Base-by-base conservation (phyloP, 2,888 invertebrate genomes). In the Dicranocentrus wangi region DNA sequence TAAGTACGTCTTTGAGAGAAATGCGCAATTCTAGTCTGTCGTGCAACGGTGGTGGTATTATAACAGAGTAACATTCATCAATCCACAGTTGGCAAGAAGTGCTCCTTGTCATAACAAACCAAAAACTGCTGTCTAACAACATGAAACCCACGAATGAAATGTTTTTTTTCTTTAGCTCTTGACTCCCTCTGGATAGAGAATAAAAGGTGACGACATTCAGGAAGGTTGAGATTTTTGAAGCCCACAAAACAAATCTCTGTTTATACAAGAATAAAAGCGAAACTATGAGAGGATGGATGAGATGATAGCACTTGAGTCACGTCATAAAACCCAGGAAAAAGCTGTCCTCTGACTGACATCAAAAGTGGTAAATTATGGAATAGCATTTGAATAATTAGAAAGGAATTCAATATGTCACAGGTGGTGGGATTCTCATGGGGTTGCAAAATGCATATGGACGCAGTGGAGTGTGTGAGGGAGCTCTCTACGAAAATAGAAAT, bases 331-430 rank as follows among this genome's bases (percentile, higher is more conserved):
- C 51, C 19, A 51, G 17, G 32, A n/a, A 19, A 51, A 51, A 51
- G 51, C 51, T 51, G 51, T 51, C 51, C 19, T 51, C 51, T 25
- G 25, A 58, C 51, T 51, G 51, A 17, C 51, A 8, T 51, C 51
- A 58, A 58, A 58, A 27, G 19, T 58, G 58, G 23, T 58, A 58
- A 58, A 58, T 85, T 84, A 80, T 84, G 83, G 84, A 82, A 83
- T 85, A 82, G 65, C 69, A 82, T 83, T 85, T 85, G 79, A 83
- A 83, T 83, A 82, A 82, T 85, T 84, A 79, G 73, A 78, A 69
- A 70, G 76, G 73, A 75, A 80, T 79, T 70, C 75, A 81, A 80
- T 83, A 82, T 85, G 83, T 85, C 82, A 82, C 85, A 85, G 85
- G 82, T 85, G 85, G 68, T 60, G 28, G n/a, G 53, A 71, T 83